Conservation (phyloP, 2,113 vertebrate species). For the Sus scrofa region DNA sequence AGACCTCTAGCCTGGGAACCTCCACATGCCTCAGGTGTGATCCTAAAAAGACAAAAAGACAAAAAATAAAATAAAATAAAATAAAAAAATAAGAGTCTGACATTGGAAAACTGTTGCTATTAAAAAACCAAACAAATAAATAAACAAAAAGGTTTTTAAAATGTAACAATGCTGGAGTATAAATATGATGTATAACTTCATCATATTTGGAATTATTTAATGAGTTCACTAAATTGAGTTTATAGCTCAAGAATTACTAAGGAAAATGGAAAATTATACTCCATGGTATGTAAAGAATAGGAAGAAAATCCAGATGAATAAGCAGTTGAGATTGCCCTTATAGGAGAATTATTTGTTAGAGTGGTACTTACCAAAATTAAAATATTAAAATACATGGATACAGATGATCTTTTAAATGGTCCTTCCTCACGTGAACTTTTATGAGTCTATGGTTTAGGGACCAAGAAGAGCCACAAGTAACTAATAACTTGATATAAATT, state of each 20-base stretch:
- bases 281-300: not conserved
- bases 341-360: not conserved
- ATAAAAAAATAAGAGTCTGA: no score
- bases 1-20: no score
- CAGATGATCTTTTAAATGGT: not conserved
- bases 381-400: constrained; percentile 14
- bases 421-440: not conserved
- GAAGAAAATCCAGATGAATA: not conserved
- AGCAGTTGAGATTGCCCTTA: not conserved
- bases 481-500: not conserved
- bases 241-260: not conserved
- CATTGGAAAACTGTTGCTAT: no score
- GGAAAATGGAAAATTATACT: not conserved
- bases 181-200: constrained; percentile 5
- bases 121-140: no score
- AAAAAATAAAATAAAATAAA: no score
- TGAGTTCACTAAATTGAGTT: constrained; percentile 1
- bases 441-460: constrained; percentile 43
- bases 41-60: no score
- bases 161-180: not conserved
- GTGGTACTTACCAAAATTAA: constrained; percentile 48
- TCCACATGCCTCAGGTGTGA: no score
- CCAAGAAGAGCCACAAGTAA: not conserved
- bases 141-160: constrained; percentile 36
- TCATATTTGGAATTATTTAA: constrained; percentile 11